Percentiles rank a stretch among this genome's conserved stretches.
Conservation (phyloP, 2,113 vertebrate species). For the Atrichornis clamosus region DNA sequence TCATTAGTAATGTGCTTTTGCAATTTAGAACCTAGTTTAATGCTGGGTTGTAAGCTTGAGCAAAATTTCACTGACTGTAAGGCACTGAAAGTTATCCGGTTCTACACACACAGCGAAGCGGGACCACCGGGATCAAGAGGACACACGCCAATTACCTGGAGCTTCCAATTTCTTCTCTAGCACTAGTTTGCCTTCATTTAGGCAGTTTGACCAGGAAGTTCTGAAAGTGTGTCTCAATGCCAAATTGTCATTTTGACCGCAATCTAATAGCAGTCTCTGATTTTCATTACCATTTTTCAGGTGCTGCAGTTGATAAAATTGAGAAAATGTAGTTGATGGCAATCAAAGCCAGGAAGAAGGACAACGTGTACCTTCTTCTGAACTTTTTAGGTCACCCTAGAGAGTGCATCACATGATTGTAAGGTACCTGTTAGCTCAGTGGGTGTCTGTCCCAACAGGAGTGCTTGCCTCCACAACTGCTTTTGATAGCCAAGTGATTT, state of each 20-base stretch:
- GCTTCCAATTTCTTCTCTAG: neutral
- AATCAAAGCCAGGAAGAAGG: neutral
- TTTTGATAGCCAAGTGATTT: neutral
- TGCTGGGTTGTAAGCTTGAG: neutral
- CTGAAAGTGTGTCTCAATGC: neutral
- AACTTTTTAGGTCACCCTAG: neutral
- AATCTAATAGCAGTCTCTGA: neutral
- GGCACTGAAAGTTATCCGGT: neutral
- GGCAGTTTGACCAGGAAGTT: neutral
- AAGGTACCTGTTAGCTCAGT: neutral
- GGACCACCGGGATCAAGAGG: neutral
- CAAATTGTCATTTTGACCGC: neutral
- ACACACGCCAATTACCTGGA: neutral
- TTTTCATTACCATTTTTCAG: neutral
- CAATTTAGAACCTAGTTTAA: neutral
- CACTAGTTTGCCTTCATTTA: neutral
- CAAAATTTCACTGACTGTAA: neutral
- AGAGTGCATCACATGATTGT: neutral
- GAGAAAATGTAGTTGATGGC: neutral
- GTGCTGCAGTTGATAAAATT: neutral
- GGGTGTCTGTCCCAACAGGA: neutral
- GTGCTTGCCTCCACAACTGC: neutral
- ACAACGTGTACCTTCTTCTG: neutral
- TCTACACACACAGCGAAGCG: neutral
- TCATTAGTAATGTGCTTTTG: neutral